Base-by-base conservation (phyloP, 2,797 vertebrate genomes). In the Apogon talboti region DNA sequence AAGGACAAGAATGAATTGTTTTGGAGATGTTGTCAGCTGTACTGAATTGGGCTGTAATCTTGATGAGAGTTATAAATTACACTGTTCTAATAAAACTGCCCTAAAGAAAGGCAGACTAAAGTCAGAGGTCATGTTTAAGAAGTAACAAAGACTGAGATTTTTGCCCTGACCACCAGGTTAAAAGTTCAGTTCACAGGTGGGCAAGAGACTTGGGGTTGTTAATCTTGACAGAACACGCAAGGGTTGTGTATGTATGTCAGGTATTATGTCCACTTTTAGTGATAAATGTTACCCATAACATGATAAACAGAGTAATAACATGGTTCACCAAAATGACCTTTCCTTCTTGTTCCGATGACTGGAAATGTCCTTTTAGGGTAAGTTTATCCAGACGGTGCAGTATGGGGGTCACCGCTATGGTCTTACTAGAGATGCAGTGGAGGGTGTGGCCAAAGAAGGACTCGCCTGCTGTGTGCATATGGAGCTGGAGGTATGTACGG, bases 381-480 rank as follows among this genome's bases (percentile, higher is more conserved):
- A 93, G 66, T 98, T 99, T 50, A 87, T 99, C 66, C 92, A 95
- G 46, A 96, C 96, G 1, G 92, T 94, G 85, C 91, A 88, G 64
- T 96, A 96, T 16, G 87, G 82, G 0, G 92, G 92, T 21, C 86
- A 95, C 64, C 80, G 63, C 50, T 99, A 96, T 0, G 98, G 98
- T 0, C 89, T 99, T 66, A 95, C 86, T 66, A 93, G 95, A 62
- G 95, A 95, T 8, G 92, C 96, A 1, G 45, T 99, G 2, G 98
- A 99, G 80, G 87, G 83, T 0, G 93, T 95, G 8, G 97, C 97
- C 44, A 93, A 90, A 78, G 95, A 97, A 16, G 97, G 97, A 2
- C 91, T 98, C 5, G 97, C 94, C 1, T 95, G 94, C 85, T 98
- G 96, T 43, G 76, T 95, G 33, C 96, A 97, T 58, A 88, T 98